Conservation (phyloP, 2,797 vertebrate species). For the Tauraco hartlaubi region DNA sequence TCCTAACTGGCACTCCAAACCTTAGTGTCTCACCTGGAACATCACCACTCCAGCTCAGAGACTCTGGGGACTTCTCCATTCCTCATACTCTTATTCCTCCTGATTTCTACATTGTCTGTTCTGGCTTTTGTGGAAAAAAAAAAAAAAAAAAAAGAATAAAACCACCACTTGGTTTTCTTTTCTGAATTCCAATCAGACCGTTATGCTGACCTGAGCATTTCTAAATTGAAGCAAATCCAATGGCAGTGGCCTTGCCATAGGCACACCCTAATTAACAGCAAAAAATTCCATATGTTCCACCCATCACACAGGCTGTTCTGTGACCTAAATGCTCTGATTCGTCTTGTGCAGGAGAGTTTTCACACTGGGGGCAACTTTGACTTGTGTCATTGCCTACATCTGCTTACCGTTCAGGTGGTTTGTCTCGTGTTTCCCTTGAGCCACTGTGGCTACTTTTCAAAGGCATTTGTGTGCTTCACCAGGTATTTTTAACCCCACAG, state of each 20-base stretch:
- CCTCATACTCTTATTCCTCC: neutral
- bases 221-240: constrained; percentile 74
- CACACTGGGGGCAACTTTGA: neutral
- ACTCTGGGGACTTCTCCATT: neutral
- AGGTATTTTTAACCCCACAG: neutral
- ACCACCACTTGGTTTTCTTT: neutral
- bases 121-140: neutral
- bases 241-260: constrained; percentile 77
- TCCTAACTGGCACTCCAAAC: neutral
- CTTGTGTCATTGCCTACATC: neutral
- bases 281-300: constrained; percentile 74
- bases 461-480: neutral
- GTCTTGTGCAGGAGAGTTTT: neutral
- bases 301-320: constrained; percentile 54
- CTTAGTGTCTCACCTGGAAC: neutral
- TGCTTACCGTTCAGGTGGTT: neutral
- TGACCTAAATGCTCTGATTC: constrained; percentile 37
- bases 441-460: constrained; percentile 20
- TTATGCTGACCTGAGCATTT: constrained; percentile 77
- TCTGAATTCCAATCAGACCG: constrained; percentile 42
- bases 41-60: neutral
- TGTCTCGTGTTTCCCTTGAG: neutral
- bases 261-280: constrained; percentile 78
- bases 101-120: neutral
- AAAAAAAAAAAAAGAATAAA: rapidly evolving